Percentiles rank a stretch among this genome's conserved stretches.
phyloP scores from a whole-genome alignment of 2,113 vertebrate species.

The Laticauda colubrina region DNA sequence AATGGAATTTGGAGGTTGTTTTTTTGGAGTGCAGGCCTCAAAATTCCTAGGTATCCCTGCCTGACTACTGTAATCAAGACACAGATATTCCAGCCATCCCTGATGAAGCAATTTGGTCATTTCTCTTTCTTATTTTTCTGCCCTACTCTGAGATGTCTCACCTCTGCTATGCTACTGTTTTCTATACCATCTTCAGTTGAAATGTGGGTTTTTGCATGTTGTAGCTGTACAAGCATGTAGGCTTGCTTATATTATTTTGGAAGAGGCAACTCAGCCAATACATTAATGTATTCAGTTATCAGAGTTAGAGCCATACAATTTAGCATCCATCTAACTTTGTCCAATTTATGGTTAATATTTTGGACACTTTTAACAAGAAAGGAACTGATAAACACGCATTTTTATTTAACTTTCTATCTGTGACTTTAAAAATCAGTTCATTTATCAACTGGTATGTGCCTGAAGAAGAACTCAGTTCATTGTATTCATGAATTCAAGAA shows the following conservation, averaged over 20 bases:
- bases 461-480: conserved; percentile 35
- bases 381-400: conserved; percentile 29
- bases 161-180: conserved; percentile 42
- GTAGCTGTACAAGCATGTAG: conserved; percentile 64
- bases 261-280: conserved; percentile 35
- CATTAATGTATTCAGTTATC: conserved; percentile 30
- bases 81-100: conserved; percentile 1
- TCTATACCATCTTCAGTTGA: conserved; percentile 44
- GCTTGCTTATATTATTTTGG: conserved; percentile 49
- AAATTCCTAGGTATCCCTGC: conserved; percentile 6
- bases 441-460: conserved; percentile 15
- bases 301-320: conserved; percentile 35
- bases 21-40: conserved; percentile 29
- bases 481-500: conserved; percentile 53
- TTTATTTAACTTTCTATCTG: conserved; percentile 48
- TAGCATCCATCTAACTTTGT: conserved; percentile 48
- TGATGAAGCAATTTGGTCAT: conserved; percentile 25
- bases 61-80: conserved; percentile 33
- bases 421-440: conserved; percentile 41
- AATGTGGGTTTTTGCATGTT: conserved; percentile 60
- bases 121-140: conserved; percentile 32
- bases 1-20: conserved; percentile 40
- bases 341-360: conserved; percentile 49
- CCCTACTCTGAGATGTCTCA: conserved; percentile 37
- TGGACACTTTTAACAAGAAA: conserved; percentile 54